Evolutionary conservation across 2,797 vertebrate species (phyloP).

Genomic region (Chelon labrosus): DNA sequence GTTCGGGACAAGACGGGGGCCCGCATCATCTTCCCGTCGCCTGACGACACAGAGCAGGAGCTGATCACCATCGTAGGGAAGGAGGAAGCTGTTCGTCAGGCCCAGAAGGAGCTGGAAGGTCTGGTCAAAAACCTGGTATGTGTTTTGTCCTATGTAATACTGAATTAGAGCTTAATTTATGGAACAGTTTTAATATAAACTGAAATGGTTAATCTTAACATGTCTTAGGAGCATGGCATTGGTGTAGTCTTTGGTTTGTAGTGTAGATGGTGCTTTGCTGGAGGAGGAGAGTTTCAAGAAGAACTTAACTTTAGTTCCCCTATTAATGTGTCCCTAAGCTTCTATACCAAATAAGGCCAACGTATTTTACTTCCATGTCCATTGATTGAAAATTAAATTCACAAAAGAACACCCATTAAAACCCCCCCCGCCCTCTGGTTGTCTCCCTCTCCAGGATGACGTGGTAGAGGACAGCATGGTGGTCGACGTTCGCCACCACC

Average conservation of each 20-base stretch:
- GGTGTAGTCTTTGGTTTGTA: no score
- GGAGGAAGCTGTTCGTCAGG: slow-evolving; percentile 84
- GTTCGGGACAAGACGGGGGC: slow-evolving; percentile 86
- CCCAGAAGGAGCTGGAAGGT: slow-evolving; percentile 85
- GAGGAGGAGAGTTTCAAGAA: no score
- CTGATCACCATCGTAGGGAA: slow-evolving; percentile 88
- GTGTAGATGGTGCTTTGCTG: no score
- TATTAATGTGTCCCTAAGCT: no score
- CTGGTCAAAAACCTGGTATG: slow-evolving; percentile 88
- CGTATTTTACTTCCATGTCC: background rate
- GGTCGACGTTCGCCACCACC: slow-evolving; percentile 85
- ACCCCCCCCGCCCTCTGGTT: background rate
- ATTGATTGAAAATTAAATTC: no score
- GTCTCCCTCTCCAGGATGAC: slow-evolving; percentile 79
- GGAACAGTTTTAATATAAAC: no score
- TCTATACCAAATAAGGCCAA: no score
- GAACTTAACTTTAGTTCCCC: no score
- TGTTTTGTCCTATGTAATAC: background rate
- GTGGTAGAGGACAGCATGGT: slow-evolving; percentile 87
- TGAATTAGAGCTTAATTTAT: background rate
- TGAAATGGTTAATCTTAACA: no score
- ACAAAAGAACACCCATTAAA: no score
- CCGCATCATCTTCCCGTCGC: slow-evolving; percentile 86
- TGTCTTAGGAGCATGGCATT: no score
- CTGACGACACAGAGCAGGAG: slow-evolving; percentile 85